Conservation (phyloP, 2,797 vertebrate genomes). For the Gymnocypris eckloni region DNA sequence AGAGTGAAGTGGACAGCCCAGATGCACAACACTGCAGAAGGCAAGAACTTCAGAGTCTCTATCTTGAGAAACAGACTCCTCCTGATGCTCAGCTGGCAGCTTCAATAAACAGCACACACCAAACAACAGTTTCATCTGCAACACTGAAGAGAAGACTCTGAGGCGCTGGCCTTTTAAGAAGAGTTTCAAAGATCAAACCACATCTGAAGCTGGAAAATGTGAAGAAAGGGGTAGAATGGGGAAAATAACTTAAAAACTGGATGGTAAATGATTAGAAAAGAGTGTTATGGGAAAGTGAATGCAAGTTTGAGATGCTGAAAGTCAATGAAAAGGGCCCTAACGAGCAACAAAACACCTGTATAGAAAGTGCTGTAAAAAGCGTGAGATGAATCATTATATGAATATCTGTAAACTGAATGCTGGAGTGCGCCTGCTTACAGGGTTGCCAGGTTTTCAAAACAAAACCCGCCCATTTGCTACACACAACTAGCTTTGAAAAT, state of each 20-base stretch:
- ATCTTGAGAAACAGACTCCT: background rate
- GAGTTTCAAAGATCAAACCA: conserved; percentile 20
- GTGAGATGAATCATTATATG: background rate
- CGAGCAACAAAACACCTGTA: background rate
- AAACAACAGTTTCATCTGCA: conserved; percentile 18
- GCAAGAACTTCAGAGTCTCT: background rate
- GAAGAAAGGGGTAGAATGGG: background rate
- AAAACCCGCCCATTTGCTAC: background rate
- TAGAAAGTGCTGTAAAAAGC: background rate
- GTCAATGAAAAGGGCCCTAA: background rate
- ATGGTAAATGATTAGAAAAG: background rate
- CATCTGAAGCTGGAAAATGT: conserved; percentile 4
- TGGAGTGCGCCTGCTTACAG: background rate
- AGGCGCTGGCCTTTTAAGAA: background rate
- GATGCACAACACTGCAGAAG: conserved; percentile 17
- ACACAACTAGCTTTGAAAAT: background rate
- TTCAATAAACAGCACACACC: background rate
- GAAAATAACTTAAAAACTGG: too few relatives aligned
- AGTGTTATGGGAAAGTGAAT: conserved; percentile 7
- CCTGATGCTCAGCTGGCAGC: background rate
- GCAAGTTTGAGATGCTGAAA: background rate
- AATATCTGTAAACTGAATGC: background rate
- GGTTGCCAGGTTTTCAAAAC: background rate
- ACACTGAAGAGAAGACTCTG: conserved; percentile 11
- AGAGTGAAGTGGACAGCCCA: background rate